phyloP scores from a whole-genome alignment of 2,888 invertebrate species.

The Archips crataeganus region DNA sequence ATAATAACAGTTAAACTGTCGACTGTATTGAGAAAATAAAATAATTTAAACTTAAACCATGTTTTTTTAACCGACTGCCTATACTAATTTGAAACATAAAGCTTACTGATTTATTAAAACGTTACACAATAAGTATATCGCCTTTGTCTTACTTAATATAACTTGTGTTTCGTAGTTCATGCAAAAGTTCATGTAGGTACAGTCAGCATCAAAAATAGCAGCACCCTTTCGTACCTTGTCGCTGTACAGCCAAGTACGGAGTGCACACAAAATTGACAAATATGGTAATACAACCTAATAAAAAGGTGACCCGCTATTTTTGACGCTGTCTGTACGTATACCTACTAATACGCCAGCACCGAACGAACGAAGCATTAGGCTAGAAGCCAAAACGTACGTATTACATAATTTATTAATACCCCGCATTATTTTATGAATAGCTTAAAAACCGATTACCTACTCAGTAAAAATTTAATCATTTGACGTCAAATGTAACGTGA shows the following conservation, averaged over 20 bases:
- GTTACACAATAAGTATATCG: too few species aligned
- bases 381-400: conserved; percentile 9
- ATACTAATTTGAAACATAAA: not conserved
- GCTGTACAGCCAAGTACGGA: too few species aligned
- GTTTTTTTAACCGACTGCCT: conserved; percentile 33
- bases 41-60: conserved; percentile 57
- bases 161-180: not conserved
- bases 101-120: not conserved
- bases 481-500: conserved; percentile 40
- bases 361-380: conserved; percentile 17
- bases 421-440: not conserved
- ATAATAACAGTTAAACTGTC: conserved; percentile 51
- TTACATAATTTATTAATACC: conserved; percentile 14
- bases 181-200: not conserved
- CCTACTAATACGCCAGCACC: not conserved
- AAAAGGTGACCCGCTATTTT: too few species aligned
- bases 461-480: conserved; percentile 27
- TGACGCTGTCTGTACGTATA: not conserved
- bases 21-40: conserved; percentile 75
- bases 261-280: too few species aligned
- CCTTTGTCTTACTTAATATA: not conserved
- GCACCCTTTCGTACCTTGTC: too few species aligned
- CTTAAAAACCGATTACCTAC: conserved; percentile 3
- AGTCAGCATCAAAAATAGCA: too few species aligned
- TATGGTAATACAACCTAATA: too few species aligned